A percentile compares a stretch with the other conserved stretches of the same genome.
Evolutionary conservation across 2,888 invertebrate genomes (phyloP).

Genomic region (Melinaea menophilus): DNA sequence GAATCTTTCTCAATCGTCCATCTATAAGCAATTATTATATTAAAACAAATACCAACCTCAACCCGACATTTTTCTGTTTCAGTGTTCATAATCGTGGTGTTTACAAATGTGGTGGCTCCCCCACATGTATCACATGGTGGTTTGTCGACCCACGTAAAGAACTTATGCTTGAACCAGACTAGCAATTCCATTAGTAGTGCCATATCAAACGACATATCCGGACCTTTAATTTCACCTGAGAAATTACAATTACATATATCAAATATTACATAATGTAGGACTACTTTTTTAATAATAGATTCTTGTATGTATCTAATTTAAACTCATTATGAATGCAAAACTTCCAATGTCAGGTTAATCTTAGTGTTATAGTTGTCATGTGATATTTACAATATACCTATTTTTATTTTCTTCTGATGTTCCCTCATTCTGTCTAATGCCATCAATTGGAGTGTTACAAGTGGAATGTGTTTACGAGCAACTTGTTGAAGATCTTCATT

Average conservation of each 20-base stretch:
- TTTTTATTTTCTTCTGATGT: conserved; percentile 79
- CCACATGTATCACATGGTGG: conserved; percentile 85
- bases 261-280: no score
- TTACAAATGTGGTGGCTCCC: conserved; percentile 64
- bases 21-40: background rate
- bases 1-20: background rate
- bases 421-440: conserved; percentile 80
- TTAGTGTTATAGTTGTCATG: no score
- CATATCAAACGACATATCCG: conserved; percentile 81
- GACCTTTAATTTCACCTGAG: conserved; percentile 48
- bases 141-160: conserved; percentile 94
- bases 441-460: conserved; percentile 79
- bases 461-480: conserved; percentile 83
- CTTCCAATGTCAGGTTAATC: no score
- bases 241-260: conserved; percentile 50
- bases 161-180: conserved; percentile 94
- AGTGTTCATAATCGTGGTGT: conserved; percentile 55
- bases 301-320: no score
- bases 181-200: conserved; percentile 87
- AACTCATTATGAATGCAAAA: no score
- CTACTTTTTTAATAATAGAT: no score
- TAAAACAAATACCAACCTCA: conserved; percentile 70
- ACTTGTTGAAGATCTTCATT: conserved; percentile 80
- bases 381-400: conserved; percentile 49
- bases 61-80: conserved; percentile 77